A percentile compares a stretch with the other conserved stretches of the same genome.
These are phyloP conservation scores for Junonia oenone DNA, from an alignment of 2,888 invertebrate genomes.

Conservation along the genomic window DNA sequence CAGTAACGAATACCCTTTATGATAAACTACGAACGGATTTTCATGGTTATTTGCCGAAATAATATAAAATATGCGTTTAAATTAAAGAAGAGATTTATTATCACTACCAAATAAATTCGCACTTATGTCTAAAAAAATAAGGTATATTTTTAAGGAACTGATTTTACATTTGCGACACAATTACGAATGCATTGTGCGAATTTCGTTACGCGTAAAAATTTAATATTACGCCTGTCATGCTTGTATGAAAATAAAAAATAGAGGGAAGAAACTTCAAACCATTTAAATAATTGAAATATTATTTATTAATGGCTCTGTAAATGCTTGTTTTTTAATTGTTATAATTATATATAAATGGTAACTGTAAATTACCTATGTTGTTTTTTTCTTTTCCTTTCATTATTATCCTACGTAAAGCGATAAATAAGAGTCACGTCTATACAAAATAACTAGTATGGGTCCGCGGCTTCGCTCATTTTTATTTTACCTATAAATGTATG, in stretches of 20 bases:
- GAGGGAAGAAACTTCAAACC: not conserved
- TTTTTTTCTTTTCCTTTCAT: no score
- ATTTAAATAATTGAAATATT: not conserved
- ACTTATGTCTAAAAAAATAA: not conserved
- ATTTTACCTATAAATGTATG: no score
- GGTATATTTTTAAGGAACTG: not conserved
- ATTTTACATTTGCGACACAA: constrained; percentile 38
- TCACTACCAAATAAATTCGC: not conserved
- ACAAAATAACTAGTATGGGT: no score
- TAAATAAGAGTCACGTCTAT: no score
- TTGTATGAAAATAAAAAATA: constrained; percentile 4
- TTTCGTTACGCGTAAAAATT: constrained; percentile 40
- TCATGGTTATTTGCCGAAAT: not conserved
- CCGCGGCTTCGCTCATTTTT: no score
- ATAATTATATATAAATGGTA: no score
- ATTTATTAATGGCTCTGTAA: no score
- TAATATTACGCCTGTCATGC: constrained; percentile 23
- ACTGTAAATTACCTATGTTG: no score
- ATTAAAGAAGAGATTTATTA: not conserved
- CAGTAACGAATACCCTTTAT: not conserved
- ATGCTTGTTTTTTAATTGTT: no score
- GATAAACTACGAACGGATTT: not conserved
- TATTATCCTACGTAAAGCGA: no score
- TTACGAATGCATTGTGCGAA: constrained; percentile 48
- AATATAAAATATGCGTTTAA: not conserved